Base-by-base conservation (phyloP, 2,113 vertebrate species). In the Carettochelys insculpta region DNA sequence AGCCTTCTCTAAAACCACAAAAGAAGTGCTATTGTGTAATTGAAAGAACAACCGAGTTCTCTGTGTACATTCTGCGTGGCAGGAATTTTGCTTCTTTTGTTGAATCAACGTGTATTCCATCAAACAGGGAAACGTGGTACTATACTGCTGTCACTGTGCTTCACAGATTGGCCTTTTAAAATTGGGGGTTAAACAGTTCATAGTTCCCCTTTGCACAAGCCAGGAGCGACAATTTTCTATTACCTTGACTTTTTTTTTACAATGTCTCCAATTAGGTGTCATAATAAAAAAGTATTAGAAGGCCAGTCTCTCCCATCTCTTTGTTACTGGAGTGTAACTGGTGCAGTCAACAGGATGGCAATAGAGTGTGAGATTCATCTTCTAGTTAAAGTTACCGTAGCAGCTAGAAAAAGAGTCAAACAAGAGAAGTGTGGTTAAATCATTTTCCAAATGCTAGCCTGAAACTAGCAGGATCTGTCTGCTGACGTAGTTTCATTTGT, bases 151-250 rank as follows among this genome's bases (percentile, higher is more conserved):
- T 51, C 61, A 25, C 0, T 2, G 19, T n/a, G n/a, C 48, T 48
- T 25, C 16, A 89, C 56, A 34, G 25, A 75, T 92, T 71, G 83
- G 81, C 34, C 47, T 84, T 56, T 83, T 43, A 25, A 20, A 48
- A 61, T 27, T 52, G 73, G 43, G 89, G 58, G 45, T n/a, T 45
- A 34, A n/a, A 80, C 9, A 14, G 11, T 43, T 50, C 82, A 12
- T 14, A 43, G n/a, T 20, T 73, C 48, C 8, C 14, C 78, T 87
- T 89, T 84, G 41, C 61, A 43, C 50, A 41, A 38, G 77, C 76
- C 11, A 47, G 11, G n/a, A 22, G 0, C n/a, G 43, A 38, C 20
- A 43, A 13, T 82, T 58, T 34, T 38, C 52, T n/a, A 11, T 43
- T 51, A 1, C 20, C 8, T 20, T n/a, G 24, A 6, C 5, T 1